Base-by-base conservation (phyloP, 2,797 vertebrate genomes). In the Syngnathus rostellatus region DNA sequence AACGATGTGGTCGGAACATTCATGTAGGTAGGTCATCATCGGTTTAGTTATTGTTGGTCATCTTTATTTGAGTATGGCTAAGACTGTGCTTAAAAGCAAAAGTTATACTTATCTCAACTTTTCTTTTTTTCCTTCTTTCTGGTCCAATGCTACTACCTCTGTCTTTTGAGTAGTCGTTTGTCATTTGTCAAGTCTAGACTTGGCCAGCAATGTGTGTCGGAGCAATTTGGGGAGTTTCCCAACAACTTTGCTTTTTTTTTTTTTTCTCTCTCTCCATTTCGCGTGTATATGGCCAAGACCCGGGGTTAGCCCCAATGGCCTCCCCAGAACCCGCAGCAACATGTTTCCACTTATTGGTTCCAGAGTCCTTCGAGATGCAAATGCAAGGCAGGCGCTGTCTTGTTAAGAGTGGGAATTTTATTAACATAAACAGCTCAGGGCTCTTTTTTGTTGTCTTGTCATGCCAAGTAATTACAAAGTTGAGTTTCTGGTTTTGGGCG, bases 101-200 rank as follows among this genome's bases (percentile, higher is more conserved):
- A 75, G 8, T 63, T 68, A 65, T 11, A 23, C 39, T 61, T 68
- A 12, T 8, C 48, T 64, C 54, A 74, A 43, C 73, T 61, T 58
- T 63, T 75, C 66, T 73, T 58, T 71, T 25, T 62, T 78, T 58
- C 70, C 38, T 73, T 67, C 70, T 73, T 71, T 66, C 68, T 69
- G 39, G 25, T n/a, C 48, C 77, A 66, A 71, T 86, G 48, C 74
- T 73, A 57, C 66, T 68, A 76, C 82, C 80, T 66, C 69, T 72
- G 81, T 69, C 64, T 68, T 79, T 65, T 78, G 72, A 63, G 63
- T 31, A 54, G 74, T 84, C 65, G 83, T 86, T 83, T 81, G 66
- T 83, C 82, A 57, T 16, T 83, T 81, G 65, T 82, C 82, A 57
- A 37, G 88, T 87, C 83, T 84, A 79, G 81, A 87, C 88, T 83